These are phyloP conservation scores for Lindbergichthys nudifrons DNA, from an alignment of 2,797 vertebrate species.

Conservation along the genomic window DNA sequence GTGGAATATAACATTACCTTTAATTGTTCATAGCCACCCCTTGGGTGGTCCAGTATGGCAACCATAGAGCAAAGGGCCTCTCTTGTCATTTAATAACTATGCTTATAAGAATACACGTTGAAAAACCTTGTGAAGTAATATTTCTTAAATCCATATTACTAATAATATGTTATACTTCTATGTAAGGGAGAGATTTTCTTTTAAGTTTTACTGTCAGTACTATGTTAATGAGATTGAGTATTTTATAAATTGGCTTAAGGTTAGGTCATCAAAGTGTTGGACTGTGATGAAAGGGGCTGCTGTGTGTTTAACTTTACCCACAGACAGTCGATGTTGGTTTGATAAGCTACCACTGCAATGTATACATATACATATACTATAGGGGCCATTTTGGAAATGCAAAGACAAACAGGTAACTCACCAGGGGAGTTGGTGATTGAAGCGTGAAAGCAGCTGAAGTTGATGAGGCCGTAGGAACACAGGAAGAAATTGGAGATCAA, in stretches of 20 bases:
- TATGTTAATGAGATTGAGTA: too few species aligned
- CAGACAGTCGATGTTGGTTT: neutral
- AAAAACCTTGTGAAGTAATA: too few species aligned
- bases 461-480: conserved; percentile 85
- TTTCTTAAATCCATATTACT: too few species aligned
- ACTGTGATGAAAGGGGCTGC: neutral
- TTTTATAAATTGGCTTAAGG: too few species aligned
- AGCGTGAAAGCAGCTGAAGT: conserved; percentile 87
- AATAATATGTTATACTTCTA: too few species aligned
- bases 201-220: too few species aligned
- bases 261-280: too few species aligned
- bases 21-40: neutral
- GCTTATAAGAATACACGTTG: neutral
- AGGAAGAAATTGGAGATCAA: conserved; percentile 88
- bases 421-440: conserved; percentile 86
- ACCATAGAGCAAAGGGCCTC: neutral
- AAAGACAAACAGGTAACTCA: conserved; percentile 35
- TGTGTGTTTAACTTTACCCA: neutral
- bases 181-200: too few species aligned
- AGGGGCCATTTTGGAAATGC: neutral
- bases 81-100: neutral
- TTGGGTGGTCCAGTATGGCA: neutral
- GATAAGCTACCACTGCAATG: neutral
- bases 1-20: neutral
- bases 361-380: too few species aligned